Conservation (phyloP, 2,113 vertebrate genomes). For the Callithrix jacchus region DNA sequence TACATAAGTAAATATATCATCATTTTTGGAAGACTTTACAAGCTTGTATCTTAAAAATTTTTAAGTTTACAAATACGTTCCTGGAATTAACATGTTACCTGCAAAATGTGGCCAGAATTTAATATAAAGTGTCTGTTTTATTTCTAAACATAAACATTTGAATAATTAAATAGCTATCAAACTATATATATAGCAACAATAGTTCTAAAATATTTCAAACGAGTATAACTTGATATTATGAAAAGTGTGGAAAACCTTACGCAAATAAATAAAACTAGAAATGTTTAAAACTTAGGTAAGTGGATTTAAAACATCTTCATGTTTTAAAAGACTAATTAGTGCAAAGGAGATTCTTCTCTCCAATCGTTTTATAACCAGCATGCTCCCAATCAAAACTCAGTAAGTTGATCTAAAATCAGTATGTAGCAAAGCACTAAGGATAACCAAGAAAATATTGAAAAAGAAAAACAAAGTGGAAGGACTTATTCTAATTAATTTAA, state of each 20-base stretch:
- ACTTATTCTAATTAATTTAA: neutral
- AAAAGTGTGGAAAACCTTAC: neutral
- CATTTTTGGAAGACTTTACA: neutral
- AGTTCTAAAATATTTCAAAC: slow-evolving; percentile 6
- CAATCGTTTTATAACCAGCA: neutral
- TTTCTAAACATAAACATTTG: neutral
- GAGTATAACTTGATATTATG: neutral
- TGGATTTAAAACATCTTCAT: neutral
- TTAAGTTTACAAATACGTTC: neutral
- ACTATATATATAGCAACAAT: neutral
- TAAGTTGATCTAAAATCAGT: neutral
- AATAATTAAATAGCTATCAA: neutral
- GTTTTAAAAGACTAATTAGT: neutral
- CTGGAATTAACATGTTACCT: neutral
- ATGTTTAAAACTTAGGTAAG: neutral
- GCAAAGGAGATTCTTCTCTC: neutral
- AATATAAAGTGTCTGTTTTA: neutral
- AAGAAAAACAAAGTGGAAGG: neutral
- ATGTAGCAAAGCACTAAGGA: neutral
- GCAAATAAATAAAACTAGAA: neutral
- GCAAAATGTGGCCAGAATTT: neutral
- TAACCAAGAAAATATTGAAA: neutral
- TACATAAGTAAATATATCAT: neutral
- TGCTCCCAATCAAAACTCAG: neutral
- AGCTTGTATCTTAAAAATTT: neutral